Base-by-base conservation (phyloP, 1,140 invertebrate genomes). In the Saxidomus purpurata region DNA sequence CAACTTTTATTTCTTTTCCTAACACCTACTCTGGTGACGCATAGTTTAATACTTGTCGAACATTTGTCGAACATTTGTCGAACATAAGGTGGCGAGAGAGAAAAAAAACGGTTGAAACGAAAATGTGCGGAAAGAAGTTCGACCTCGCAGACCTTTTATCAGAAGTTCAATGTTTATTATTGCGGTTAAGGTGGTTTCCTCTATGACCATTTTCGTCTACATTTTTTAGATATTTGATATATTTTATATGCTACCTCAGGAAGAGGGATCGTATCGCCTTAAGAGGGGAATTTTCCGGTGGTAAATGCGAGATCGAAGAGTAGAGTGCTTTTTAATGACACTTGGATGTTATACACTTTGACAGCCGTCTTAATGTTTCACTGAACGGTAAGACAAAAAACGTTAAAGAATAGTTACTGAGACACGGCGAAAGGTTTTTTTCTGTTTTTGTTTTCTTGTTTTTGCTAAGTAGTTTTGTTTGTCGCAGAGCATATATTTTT, bases 201-300 rank as follows among this genome's bases (percentile, higher is more conserved):
- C n/a, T 28, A 19, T 15, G 67, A 2, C 2, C 34, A 38, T 38
- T 71, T 71, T 28, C 34, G 67, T 71, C 22, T 71, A 71, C 67
- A 71, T 71, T 71, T 71, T 71, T 71, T 3, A 71, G 67, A 71
- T 71, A 71, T 71, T 71, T 71, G 34, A 38, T 38, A 67, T 67
- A 40, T 71, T 71, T 40, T 52, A 79, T 59, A 79, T 15, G 34
- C 25, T 22, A 52, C 76, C 47, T 19, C 76, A 52, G 76, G 49
- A 31, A 52, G 55, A 34, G 55, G 76, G 76, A 52, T 79, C 76
- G 28, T 17, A 11, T 52, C 25, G 25, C 17, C 43, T 79, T 79
- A 52, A 55, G 43, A 79, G 76, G 31, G 76, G 76, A 9, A 79
- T 79, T 55, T 79, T 79, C 47, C 76, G 76, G 25, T 31, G 40